Base-by-base conservation (phyloP, 2,888 invertebrate genomes). In the Oeneis ivallda region DNA sequence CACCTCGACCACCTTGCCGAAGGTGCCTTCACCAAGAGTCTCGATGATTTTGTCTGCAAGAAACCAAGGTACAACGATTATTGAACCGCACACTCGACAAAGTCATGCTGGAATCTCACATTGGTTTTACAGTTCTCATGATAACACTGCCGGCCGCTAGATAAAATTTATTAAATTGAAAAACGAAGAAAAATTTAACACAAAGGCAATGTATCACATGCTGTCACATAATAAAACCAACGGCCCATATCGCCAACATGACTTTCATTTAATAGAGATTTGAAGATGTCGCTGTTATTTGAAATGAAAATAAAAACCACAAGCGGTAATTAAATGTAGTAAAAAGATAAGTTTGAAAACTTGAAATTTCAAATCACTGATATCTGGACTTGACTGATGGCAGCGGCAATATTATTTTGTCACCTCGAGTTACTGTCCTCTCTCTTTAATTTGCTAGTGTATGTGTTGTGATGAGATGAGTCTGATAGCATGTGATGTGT, bases 1-100 rank as follows among this genome's bases (percentile, higher is more conserved):
- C 92, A 98, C 98, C 94, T 99, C 97, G 86, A 99, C 98, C 86
- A 99, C 99, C 94, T 99, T 99, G 89, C 99, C 99, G 95, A 99
- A 99, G 80, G 99, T 99, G 87, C 99, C 99, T 94, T 99, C 99
- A 82, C 99, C 99, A 86, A 99, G 96, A 81, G 99, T 99, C 92
- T 96, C 95, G 93, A 98, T 94, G 93, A 99, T 97, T 95, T 98
- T 98, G 96, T 99, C 99, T 99, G 97, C 86, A 96, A 97, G 92
- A 92, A 94, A 94, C 92, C 93, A 92, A 90, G 76, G 74, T 79
- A 81, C 65, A 66, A 64, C 70, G 82, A 91, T 85, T 89, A 76
- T 56, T 83, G 73, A 79, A 76, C 74, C 77, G 79, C 65, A 67
- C 78, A 72, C 63, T 67, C 74, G 74, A 84, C 82, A 80, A 81